Base-by-base conservation (phyloP, 2,797 vertebrate genomes). In the Glyptemys insculpta region DNA sequence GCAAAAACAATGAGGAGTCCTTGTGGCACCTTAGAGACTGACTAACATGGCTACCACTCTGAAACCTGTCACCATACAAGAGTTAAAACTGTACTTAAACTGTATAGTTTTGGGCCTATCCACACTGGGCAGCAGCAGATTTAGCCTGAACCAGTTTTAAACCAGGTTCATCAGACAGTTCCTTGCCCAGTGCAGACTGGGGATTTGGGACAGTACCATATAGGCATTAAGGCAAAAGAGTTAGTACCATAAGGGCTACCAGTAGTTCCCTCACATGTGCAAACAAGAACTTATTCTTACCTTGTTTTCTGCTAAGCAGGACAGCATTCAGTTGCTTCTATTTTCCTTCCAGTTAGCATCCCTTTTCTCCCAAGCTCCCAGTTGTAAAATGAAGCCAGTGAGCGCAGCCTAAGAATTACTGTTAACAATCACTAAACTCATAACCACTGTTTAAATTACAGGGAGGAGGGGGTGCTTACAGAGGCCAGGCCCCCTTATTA, bases 241-340 rank as follows among this genome's bases (percentile, higher is more conserved):
- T 72, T 72, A 62, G 59, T 62, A 34, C 59, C 31, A 34, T 62
- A 19, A 72, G 37, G 21, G 21, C 19, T 72, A 37, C 68, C 21
- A 72, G n/a, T 21, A 72, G 19, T 72, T 25, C 25, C 74, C 27
- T 31, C 25, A 76, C 4, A 4, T 76, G 25, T 47, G 56, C n/a
- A 37, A 78, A 15, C 14, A 12, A 10, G 2, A 57, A 82, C 50
- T 83, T 57, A 83, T 56, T 54, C 19, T 53, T 54, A 10, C 16
- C 62, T 53, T 76, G 0, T 82, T 82, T 93, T 88, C 76, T 49
- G 18, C 59, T 83, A 2, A 0, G 12, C 88, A 44, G 4, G 54
- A 18, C 6, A 0, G 0, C 41, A 21, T 72, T 91, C 81, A 12
- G 3, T 54, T 65, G 62, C 50, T 72, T 41, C 21, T 88, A 1